These are phyloP conservation scores for Gobionotothen gibberifrons DNA, from an alignment of 2,797 vertebrate species.

Conservation along the genomic window DNA sequence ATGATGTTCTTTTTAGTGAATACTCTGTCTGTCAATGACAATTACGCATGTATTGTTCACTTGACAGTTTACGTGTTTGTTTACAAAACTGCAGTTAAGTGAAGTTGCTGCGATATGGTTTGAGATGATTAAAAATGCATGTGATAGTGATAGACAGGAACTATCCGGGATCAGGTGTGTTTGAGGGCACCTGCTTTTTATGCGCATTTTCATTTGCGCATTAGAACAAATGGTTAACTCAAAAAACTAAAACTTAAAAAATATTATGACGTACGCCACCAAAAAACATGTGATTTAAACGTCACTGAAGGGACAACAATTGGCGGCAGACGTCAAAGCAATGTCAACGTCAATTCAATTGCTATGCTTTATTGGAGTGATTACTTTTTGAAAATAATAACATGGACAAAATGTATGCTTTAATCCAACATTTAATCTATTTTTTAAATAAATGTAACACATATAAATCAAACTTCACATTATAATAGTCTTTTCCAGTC, in stretches of 20 bases:
- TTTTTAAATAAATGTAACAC: no score
- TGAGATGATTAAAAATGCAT: not conserved
- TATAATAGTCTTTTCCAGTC: no score
- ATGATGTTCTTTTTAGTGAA: constrained; percentile 10
- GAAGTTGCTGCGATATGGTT: not conserved
- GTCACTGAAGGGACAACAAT: not conserved
- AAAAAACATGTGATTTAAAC: not conserved
- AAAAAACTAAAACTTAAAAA: not conserved
- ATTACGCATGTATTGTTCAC: not conserved
- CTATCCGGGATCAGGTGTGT: constrained; percentile 2
- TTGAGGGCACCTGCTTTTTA: not conserved
- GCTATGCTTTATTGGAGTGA: no score
- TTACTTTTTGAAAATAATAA: no score
- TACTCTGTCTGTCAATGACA: not conserved
- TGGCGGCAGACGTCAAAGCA: not conserved
- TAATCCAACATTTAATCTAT: no score
- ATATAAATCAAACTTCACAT: no score
- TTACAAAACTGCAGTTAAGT: not conserved
- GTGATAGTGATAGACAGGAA: not conserved
- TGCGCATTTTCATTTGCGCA: not conserved
- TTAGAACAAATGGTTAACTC: not conserved
- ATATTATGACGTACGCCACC: not conserved
- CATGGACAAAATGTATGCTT: no score
- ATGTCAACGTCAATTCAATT: no score
- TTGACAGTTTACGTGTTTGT: not conserved